A percentile compares a stretch with the other conserved stretches of the same genome.
These are phyloP conservation scores for Pipistrellus pipistrellus DNA, from an alignment of 2,797 vertebrate species.

Conservation along the genomic window DNA sequence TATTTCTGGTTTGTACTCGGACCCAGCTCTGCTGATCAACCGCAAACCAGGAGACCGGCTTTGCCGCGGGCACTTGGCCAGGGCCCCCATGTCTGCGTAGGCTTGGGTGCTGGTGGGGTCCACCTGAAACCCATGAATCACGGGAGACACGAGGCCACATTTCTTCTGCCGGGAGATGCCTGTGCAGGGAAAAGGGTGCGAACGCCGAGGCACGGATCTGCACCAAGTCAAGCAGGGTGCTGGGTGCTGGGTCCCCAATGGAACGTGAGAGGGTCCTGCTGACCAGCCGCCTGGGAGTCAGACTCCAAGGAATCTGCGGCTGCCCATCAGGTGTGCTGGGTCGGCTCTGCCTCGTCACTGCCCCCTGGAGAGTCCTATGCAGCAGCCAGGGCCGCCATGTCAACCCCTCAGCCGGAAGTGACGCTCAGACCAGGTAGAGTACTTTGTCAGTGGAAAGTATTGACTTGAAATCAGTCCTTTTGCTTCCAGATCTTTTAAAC, in stretches of 20 bases:
- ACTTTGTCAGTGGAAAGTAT: neutral
- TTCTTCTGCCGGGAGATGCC: neutral
- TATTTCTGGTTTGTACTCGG: neutral
- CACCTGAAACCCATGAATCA: neutral
- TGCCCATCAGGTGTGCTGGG: neutral
- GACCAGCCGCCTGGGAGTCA: too few species aligned
- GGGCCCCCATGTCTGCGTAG: neutral
- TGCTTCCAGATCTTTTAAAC: neutral
- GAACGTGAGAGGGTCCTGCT: neutral
- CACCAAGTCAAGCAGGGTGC: neutral
- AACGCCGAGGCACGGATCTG: neutral
- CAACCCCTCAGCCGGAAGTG: neutral
- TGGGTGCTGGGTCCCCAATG: neutral
- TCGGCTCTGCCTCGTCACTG: neutral
- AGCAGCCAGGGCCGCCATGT: neutral
- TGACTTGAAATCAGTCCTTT: neutral
- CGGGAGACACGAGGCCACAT: rapidly evolving
- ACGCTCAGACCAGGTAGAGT: neutral
- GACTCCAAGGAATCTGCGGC: neutral
- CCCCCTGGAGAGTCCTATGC: too few species aligned
- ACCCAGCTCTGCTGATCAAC: neutral
- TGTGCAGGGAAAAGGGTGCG: neutral
- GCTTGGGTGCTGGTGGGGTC: neutral
- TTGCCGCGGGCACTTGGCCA: rapidly evolving
- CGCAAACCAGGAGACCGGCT: neutral